These are phyloP conservation scores for Lophotriccus pileatus DNA, from an alignment of 2,797 vertebrate species.

Conservation along the genomic window DNA sequence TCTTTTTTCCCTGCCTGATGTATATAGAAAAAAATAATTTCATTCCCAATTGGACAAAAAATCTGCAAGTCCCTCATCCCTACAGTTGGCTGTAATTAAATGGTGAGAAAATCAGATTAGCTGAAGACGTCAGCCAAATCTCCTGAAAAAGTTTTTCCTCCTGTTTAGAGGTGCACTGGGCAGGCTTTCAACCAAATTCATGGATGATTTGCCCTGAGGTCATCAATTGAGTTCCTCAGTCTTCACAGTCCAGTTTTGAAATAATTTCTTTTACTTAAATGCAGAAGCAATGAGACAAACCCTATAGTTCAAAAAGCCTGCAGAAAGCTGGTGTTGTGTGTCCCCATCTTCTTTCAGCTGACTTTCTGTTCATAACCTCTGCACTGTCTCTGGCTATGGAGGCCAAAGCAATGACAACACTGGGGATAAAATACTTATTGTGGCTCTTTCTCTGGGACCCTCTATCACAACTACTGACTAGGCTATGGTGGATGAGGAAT, in stretches of 20 bases:
- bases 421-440: neutral
- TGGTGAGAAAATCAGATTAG: slow-evolving; percentile 5
- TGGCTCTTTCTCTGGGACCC: neutral
- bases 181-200: neutral
- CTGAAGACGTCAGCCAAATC: neutral
- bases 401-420: neutral
- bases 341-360: neutral
- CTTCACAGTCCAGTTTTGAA: neutral
- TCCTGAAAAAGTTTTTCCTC: neutral
- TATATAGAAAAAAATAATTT: neutral
- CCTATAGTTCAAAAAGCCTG: neutral
- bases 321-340: neutral
- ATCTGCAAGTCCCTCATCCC: neutral
- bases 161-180: neutral
- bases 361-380: neutral
- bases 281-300: neutral
- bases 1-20: neutral
- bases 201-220: neutral
- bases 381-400: neutral
- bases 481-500: neutral
- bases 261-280: neutral
- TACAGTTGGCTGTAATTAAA: neutral
- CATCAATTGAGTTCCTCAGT: neutral
- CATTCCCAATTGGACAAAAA: neutral
- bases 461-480: neutral